These are phyloP conservation scores for Eidolon dupreanum DNA, from an alignment of 2,797 vertebrate species.

Conservation along the genomic window DNA sequence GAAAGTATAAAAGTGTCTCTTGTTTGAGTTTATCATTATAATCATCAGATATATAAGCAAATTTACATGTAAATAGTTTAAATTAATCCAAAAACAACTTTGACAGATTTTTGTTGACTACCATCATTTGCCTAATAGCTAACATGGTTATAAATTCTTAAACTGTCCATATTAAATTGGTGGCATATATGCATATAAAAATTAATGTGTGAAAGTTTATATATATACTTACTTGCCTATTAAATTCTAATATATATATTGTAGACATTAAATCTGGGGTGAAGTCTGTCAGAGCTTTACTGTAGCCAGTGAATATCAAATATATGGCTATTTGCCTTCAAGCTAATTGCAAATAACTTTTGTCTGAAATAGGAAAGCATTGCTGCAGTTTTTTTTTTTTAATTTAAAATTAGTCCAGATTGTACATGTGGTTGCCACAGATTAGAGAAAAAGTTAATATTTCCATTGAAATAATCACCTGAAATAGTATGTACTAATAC, in stretches of 20 bases:
- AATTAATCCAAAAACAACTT: background rate
- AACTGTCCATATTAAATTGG: background rate
- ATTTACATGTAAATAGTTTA: background rate
- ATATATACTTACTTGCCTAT: background rate
- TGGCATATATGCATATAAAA: conserved; percentile 34
- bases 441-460: conserved; percentile 2
- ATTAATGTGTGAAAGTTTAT: background rate
- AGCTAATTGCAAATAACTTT: conserved; percentile 45
- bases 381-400: background rate
- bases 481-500: background rate
- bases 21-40: background rate
- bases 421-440: background rate
- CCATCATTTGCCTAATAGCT: background rate
- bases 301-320: background rate
- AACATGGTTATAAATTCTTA: conserved; percentile 41
- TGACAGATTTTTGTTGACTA: conserved; percentile 44
- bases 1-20: background rate
- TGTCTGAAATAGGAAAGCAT: background rate
- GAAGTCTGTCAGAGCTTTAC: background rate
- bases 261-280: background rate
- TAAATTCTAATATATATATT: conserved; percentile 18
- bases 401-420: conserved; percentile 33
- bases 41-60: background rate
- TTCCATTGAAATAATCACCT: conserved; percentile 21
- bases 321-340: background rate